These are phyloP conservation scores for Amphimedon queenslandica DNA, from an alignment of 37 sponge, comb jelly and placozoan species.

Conservation along the genomic window DNA sequence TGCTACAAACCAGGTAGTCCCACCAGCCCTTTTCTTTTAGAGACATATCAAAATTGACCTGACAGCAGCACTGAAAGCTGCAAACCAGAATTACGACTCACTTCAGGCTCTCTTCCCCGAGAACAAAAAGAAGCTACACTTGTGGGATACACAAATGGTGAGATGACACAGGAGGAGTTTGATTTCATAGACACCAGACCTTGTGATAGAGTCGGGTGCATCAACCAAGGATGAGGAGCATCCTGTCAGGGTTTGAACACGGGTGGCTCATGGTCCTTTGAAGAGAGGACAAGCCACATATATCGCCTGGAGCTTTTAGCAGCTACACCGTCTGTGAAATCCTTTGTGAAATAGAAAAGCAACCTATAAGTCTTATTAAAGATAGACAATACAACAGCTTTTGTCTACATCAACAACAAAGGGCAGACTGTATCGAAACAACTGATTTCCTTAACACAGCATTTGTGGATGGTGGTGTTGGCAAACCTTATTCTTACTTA, in stretches of 20 bases:
- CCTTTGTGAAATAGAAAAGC: conserved; percentile 6
- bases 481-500: no score
- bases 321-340: conserved; percentile 27
- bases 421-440: conserved; percentile 26
- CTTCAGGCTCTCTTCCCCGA: neutral
- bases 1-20: no score
- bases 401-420: no score
- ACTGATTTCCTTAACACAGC: conserved; percentile 20
- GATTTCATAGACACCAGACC: neutral
- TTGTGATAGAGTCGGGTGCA: conserved; percentile 27
- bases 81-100: neutral
- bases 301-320: conserved; percentile 21
- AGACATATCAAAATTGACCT: conserved; percentile 20
- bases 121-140: neutral
- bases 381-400: no score
- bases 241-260: conserved; percentile 5
- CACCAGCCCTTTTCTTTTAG: no score
- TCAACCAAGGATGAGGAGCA: conserved; percentile 31
- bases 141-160: conserved; percentile 1
- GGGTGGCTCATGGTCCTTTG: conserved; percentile 17
- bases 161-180: neutral
- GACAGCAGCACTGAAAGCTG: neutral
- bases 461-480: no score
- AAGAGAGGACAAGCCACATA: no score
- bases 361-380: neutral